phyloP scores from a whole-genome alignment of 1,140 invertebrate genomes.

The Colletes latitarsis region DNA sequence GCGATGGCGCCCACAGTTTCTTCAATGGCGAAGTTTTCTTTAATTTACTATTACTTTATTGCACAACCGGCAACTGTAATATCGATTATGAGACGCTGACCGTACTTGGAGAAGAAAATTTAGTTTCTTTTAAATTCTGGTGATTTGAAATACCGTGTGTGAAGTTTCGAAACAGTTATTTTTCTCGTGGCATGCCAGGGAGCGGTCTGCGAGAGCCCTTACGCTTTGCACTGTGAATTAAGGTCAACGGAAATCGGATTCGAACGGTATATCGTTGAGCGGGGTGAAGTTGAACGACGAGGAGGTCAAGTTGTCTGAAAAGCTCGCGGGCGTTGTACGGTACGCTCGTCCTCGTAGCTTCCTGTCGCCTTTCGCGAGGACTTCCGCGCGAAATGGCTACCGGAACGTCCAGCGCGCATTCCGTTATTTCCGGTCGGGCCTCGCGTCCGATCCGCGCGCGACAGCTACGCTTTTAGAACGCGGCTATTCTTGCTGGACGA shows the following conservation, averaged over 20 bases:
- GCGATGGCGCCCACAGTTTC: neutral
- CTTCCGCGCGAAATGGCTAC: neutral
- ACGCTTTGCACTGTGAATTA: conserved; percentile 26
- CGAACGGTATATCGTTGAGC: conserved; percentile 6
- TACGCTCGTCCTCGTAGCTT: neutral
- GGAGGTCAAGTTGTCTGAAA: conserved; percentile 9
- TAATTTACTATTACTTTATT: too few relatives aligned
- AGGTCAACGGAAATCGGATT: conserved; percentile 46
- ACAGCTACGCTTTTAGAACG: conserved; percentile 15
- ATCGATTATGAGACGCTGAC: too few relatives aligned
- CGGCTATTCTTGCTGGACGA: neutral
- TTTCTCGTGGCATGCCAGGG: neutral
- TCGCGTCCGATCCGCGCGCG: neutral
- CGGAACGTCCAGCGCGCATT: neutral
- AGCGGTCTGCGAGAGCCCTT: neutral
- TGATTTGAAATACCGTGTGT: too few relatives aligned
- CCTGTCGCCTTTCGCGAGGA: neutral
- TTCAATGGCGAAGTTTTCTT: neutral
- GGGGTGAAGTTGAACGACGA: conserved; percentile 19
- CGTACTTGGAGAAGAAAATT: too few relatives aligned
- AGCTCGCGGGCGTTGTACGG: neutral
- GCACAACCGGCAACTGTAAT: too few relatives aligned
- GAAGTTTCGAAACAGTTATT: too few relatives aligned
- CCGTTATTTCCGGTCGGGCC: neutral
- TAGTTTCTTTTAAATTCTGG: too few relatives aligned